These are phyloP conservation scores for Platygyra sinensis DNA, from an alignment of 64 coral and sea anemone genomes.

Conservation along the genomic window DNA sequence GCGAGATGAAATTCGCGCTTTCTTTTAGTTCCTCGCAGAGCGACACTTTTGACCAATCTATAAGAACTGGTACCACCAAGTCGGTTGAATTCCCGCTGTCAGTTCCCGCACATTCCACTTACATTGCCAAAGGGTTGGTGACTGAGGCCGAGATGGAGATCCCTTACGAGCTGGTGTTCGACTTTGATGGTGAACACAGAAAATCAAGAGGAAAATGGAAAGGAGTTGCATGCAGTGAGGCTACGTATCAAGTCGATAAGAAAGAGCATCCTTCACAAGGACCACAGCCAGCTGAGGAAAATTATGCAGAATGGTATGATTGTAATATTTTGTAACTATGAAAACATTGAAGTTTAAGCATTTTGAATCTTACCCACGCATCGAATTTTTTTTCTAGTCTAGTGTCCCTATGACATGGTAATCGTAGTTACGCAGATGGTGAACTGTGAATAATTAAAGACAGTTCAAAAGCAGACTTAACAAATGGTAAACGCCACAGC, in stretches of 20 bases:
- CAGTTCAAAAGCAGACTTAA: too few species aligned
- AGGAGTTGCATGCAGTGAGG: slow-evolving; percentile 2
- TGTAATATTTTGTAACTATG: too few species aligned
- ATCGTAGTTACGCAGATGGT: too few species aligned
- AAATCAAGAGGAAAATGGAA: background rate
- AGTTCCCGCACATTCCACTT: slow-evolving; percentile 8
- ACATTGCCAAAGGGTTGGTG: background rate
- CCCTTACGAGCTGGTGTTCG: slow-evolving; percentile 14
- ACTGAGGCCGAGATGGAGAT: background rate
- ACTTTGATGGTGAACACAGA: background rate
- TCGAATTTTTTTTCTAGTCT: too few species aligned
- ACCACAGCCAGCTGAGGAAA: too few species aligned
- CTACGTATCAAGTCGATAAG: background rate
- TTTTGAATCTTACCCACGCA: too few species aligned
- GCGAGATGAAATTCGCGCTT: background rate
- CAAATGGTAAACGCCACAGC: too few species aligned
- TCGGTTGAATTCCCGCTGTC: background rate
- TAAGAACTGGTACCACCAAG: background rate
- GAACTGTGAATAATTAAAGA: too few species aligned
- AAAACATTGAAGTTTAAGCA: too few species aligned
- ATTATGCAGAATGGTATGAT: too few species aligned
- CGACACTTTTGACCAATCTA: background rate
- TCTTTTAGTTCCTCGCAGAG: background rate
- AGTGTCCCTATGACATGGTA: too few species aligned
- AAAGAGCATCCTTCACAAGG: background rate